Evolutionary conservation across 2,113 vertebrate species (phyloP).

Genomic region (Tichodroma muraria): DNA sequence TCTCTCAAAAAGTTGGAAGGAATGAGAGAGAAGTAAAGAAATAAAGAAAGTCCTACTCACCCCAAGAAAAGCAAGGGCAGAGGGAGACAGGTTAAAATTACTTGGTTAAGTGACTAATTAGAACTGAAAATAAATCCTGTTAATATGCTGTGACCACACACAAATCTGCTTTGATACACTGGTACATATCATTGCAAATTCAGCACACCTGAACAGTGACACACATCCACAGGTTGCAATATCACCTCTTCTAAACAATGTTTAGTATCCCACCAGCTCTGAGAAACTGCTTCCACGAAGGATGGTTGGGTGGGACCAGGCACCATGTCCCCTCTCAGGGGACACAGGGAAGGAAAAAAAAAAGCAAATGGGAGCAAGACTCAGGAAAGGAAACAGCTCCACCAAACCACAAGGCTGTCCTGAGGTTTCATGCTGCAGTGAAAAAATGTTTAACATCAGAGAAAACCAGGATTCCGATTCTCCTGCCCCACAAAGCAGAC

Average conservation of each 20-base stretch:
- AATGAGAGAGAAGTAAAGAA: background rate
- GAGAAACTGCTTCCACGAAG: background rate
- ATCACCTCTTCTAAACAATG: background rate
- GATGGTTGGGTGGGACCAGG: background rate
- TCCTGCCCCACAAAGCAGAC: background rate
- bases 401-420: background rate
- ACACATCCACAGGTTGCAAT: background rate
- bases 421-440: background rate
- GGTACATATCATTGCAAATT: background rate
- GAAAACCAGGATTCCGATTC: background rate
- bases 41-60: background rate
- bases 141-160: background rate
- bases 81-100: background rate
- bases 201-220: background rate
- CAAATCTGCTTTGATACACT: background rate
- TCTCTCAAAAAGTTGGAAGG: background rate
- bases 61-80: background rate
- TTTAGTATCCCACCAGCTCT: background rate
- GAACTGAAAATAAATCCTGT: background rate
- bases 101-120: background rate
- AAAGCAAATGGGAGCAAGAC: background rate
- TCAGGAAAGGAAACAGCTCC: background rate
- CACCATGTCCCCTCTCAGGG: background rate
- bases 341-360: background rate
- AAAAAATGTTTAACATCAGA: background rate